Conservation (phyloP, 2,888 invertebrate genomes). For the Frankliniella intonsa region DNA sequence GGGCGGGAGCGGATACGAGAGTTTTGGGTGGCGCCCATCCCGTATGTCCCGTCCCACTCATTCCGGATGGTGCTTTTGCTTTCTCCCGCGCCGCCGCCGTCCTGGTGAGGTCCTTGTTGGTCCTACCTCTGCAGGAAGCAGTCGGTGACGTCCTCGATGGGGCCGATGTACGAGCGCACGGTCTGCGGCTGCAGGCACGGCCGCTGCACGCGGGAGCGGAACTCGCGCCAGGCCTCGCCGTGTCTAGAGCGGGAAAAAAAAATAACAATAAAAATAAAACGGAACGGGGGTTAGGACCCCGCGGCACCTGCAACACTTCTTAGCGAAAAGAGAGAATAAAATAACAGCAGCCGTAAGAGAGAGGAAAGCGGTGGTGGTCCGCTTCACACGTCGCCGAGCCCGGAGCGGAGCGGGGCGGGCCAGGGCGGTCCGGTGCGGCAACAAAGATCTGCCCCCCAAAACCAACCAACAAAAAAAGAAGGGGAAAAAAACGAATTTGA, state of each 20-base stretch:
- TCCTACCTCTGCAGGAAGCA: conserved; percentile 67
- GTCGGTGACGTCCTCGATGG: conserved; percentile 65
- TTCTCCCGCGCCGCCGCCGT: too few relatives aligned
- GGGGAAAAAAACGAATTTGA: conserved; percentile 20
- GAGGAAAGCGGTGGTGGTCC: not conserved
- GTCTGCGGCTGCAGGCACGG: conserved; percentile 70
- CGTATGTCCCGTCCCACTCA: too few relatives aligned
- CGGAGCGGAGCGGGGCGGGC: too few relatives aligned
- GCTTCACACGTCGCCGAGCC: not conserved
- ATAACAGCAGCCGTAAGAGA: conserved; percentile 14
- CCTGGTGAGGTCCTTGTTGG: too few relatives aligned
- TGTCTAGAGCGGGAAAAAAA: conserved; percentile 57
- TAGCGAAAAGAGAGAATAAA: not conserved
- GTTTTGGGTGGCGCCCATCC: not conserved
- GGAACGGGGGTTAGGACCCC: not conserved
- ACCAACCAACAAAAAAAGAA: not conserved
- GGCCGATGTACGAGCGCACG: conserved; percentile 64
- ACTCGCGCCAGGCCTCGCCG: conserved; percentile 74
- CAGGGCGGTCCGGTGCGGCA: not conserved
- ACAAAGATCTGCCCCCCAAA: not conserved
- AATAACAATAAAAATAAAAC: too few relatives aligned
- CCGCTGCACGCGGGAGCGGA: conserved; percentile 71
- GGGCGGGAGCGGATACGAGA: not conserved
- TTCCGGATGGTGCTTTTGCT: not conserved
- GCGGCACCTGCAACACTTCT: too few relatives aligned